These are phyloP conservation scores for Pomatostomus ruficeps DNA, from an alignment of 2,113 vertebrate genomes.

Conservation along the genomic window DNA sequence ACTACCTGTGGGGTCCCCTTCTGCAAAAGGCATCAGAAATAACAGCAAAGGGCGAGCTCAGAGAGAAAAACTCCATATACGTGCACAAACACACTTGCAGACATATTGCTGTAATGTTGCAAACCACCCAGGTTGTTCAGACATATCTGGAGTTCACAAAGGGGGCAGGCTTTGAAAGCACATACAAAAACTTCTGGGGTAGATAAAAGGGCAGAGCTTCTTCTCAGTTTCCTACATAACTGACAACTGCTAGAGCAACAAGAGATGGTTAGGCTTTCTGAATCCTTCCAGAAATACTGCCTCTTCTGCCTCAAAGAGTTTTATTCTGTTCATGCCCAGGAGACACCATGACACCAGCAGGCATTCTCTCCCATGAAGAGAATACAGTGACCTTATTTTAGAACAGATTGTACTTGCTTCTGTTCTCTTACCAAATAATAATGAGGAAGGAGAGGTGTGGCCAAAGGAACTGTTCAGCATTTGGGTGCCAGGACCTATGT, in stretches of 20 bases:
- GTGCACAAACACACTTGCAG: accelerated
- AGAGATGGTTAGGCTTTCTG: neutral
- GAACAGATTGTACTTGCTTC: neutral
- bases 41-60: neutral
- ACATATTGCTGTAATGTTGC: neutral
- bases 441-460: neutral
- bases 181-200: neutral
- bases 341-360: neutral
- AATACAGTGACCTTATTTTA: neutral
- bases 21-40: neutral
- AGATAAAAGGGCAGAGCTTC: neutral
- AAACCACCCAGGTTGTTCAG: neutral
- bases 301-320: neutral
- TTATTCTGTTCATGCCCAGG: neutral
- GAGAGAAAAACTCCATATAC: neutral
- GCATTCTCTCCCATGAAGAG: neutral
- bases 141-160: neutral
- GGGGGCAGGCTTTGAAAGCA: neutral
- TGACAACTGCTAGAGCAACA: neutral
- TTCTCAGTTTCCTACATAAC: neutral
- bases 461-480: neutral
- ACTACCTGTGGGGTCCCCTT: neutral
- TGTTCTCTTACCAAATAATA: neutral
- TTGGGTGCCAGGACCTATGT: neutral
- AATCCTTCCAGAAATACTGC: neutral